These are phyloP conservation scores for Sarcoramphus papa DNA, from an alignment of 2,797 vertebrate genomes.

Conservation along the genomic window DNA sequence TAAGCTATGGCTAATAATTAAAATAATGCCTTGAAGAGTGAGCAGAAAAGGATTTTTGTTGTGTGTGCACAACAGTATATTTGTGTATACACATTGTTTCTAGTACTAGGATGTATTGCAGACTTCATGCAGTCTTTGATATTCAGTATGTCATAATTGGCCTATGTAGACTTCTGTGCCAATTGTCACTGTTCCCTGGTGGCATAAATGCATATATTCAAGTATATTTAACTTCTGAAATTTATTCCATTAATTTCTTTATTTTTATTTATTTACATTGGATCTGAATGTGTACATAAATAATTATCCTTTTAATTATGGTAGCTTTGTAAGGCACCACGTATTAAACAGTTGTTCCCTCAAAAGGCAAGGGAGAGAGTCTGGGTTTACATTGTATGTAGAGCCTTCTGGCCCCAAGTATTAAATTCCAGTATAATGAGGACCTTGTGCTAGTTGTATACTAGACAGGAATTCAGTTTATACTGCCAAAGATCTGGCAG, in stretches of 20 bases:
- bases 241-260: conserved; percentile 12
- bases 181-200: not conserved
- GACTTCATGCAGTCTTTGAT: not conserved
- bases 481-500: conserved; percentile 44
- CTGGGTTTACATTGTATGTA: conserved; percentile 46
- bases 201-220: not conserved
- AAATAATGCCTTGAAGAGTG: not conserved
- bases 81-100: not conserved
- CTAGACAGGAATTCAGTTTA: conserved; percentile 42
- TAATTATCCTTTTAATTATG: conserved; percentile 45
- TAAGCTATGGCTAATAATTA: not conserved
- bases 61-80: not conserved
- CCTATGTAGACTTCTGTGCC: not conserved
- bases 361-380: conserved; percentile 38
- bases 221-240: conserved; percentile 15
- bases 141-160: not conserved
- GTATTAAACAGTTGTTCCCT: conserved; percentile 35
- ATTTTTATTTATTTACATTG: conserved; percentile 39
- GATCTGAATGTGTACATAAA: conserved; percentile 1
- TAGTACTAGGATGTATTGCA: not conserved
- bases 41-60: not conserved
- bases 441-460: conserved; percentile 56
- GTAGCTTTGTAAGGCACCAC: conserved; percentile 34
- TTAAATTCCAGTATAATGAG: conserved; percentile 65
- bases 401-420: conserved; percentile 44